phyloP scores from a whole-genome alignment of 2,888 invertebrate species.

The Isoperla grammatica region DNA sequence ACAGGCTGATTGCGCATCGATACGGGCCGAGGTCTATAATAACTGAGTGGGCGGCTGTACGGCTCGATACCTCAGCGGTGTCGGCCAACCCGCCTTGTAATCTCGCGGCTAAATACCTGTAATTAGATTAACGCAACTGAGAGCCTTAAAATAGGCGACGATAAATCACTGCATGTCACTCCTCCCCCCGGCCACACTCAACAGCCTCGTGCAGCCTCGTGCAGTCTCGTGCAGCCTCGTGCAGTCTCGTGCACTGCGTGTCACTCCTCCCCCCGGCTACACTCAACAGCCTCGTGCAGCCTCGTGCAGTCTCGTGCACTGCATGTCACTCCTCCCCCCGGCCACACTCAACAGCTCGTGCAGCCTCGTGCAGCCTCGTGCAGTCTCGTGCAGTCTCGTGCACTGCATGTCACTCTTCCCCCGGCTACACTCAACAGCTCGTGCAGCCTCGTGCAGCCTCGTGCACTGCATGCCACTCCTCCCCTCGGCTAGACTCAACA shows the following conservation, averaged over 20 bases:
- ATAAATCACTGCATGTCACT: slow-evolving; percentile 27
- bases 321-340: slow-evolving; percentile 19
- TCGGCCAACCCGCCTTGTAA: slow-evolving; percentile 22
- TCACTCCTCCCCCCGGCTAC: neutral
- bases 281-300: neutral
- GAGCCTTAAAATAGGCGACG: slow-evolving; percentile 25
- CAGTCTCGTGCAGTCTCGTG: no score
- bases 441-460: no score
- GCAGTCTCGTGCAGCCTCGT: no score
- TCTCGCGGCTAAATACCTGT: slow-evolving; percentile 28
- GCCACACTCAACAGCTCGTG: neutral
- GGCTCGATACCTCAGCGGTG: slow-evolving; percentile 1
- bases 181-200: neutral
- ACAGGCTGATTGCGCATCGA: no score
- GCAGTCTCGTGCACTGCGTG: no score
- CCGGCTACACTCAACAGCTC: neutral
- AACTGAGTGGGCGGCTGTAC: no score
- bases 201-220: neutral
- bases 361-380: no score
- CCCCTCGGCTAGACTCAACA: slow-evolving; percentile 4
- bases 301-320: no score
- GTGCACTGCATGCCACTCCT: slow-evolving; percentile 23
- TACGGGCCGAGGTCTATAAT: no score
- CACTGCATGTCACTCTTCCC: no score
- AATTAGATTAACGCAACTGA: slow-evolving; percentile 27